These are phyloP conservation scores for Tamandua tetradactyla DNA, from an alignment of 2,797 vertebrate genomes.

Conservation along the genomic window DNA sequence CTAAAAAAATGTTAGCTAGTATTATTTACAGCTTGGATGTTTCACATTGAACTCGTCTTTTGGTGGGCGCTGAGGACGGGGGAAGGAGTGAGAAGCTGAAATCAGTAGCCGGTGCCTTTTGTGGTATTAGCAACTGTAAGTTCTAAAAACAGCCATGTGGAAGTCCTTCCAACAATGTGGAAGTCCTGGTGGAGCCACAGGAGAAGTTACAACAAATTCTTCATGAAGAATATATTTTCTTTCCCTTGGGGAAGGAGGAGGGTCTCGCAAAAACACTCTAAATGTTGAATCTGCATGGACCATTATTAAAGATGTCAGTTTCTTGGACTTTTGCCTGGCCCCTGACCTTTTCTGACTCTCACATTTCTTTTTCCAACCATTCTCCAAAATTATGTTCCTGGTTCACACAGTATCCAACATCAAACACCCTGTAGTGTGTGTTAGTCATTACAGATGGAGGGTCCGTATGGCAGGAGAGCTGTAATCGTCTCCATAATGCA, in stretches of 20 bases:
- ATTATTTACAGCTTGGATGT: neutral
- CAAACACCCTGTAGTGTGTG: neutral
- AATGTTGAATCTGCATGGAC: neutral
- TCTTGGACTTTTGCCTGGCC: constrained; percentile 12
- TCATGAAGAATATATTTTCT: neutral
- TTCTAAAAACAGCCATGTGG: neutral
- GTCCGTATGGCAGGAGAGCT: neutral
- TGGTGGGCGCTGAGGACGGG: neutral
- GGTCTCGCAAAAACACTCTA: neutral
- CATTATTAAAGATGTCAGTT: neutral
- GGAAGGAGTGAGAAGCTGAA: neutral
- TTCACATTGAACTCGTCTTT: neutral
- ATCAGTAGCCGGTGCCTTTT: neutral
- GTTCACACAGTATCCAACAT: neutral
- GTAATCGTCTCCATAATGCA: neutral
- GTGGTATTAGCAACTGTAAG: neutral
- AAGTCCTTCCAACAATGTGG: neutral
- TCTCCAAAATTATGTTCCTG: constrained; percentile 34
- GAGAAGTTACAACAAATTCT: neutral
- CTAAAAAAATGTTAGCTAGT: neutral
- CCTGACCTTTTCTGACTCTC: neutral
- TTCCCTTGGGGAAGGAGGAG: neutral
- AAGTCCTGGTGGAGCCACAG: neutral
- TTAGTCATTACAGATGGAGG: neutral
- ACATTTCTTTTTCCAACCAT: neutral